Evolutionary conservation across 2,888 invertebrate genomes (phyloP).

Genomic region (Embidobia sp.): DNA sequence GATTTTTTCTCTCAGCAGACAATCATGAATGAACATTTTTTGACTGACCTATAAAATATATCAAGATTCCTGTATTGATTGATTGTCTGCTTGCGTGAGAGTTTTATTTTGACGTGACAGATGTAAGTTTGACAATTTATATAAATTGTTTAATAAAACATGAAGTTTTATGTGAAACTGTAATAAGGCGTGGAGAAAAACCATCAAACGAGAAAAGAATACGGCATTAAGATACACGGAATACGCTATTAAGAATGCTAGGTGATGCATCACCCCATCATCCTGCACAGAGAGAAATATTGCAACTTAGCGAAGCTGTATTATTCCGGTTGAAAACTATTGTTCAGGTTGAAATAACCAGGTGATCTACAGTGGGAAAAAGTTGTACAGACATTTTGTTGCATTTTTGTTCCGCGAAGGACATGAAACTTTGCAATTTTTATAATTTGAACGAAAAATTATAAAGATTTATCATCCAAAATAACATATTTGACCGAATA

Average conservation of each 20-base stretch:
- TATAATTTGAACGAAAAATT: no score
- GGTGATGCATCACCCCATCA: constrained; percentile 51
- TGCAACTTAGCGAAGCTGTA: constrained; percentile 28
- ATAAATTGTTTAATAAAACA: constrained; percentile 7
- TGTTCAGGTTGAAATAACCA: constrained; percentile 33
- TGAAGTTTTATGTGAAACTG: neutral
- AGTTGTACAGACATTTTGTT: constrained; percentile 27
- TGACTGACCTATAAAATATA: no score
- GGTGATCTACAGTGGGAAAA: constrained; percentile 28
- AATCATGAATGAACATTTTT: no score
- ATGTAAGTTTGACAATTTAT: neutral
- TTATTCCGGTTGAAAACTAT: constrained; percentile 44
- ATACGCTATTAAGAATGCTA: constrained; percentile 39
- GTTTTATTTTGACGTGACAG: neutral
- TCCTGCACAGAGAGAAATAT: constrained; percentile 48
- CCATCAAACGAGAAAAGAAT: constrained; percentile 38
- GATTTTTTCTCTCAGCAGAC: no score
- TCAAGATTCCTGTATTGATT: no score
- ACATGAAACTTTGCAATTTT: no score
- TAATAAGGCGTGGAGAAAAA: constrained; percentile 35
- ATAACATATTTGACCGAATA: no score
- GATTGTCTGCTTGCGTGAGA: neutral
- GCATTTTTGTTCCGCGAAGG: no score
- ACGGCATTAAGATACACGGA: constrained; percentile 42
- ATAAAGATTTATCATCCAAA: no score